These are phyloP conservation scores for Peromyscus aztecus DNA, from an alignment of 2,797 vertebrate genomes.

Conservation along the genomic window DNA sequence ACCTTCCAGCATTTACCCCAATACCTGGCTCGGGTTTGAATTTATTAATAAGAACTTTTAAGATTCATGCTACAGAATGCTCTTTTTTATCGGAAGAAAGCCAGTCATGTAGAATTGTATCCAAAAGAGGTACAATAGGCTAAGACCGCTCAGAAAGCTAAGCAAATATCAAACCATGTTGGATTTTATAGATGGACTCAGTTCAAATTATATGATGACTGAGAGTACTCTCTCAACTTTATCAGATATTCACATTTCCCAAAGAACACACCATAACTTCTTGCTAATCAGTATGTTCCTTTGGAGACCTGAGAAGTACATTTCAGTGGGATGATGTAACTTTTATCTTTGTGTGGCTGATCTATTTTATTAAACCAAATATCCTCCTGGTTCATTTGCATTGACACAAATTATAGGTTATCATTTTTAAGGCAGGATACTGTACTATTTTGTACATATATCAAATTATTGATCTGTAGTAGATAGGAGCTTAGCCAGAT, in stretches of 20 bases:
- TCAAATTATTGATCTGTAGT: background rate
- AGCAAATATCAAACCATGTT: background rate
- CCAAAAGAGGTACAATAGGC: fast-evolving
- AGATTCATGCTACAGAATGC: too few species aligned
- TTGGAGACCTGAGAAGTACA: background rate
- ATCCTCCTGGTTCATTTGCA: background rate
- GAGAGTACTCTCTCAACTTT: background rate
- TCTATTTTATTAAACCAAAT: background rate
- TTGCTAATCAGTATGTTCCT: background rate
- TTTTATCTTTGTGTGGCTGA: background rate
- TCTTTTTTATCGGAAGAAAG: background rate
- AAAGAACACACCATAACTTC: background rate
- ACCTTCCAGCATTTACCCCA: too few species aligned
- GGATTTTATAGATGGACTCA: background rate
- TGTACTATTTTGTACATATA: background rate
- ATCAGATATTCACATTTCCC: background rate
- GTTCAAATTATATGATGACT: background rate
- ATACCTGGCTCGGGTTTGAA: too few species aligned
- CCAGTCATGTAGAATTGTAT: fast-evolving
- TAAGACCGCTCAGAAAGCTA: background rate
- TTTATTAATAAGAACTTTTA: too few species aligned
- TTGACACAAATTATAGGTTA: background rate
- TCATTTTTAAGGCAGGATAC: background rate
- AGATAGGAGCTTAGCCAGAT: background rate
- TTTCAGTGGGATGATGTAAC: background rate